These are phyloP conservation scores for Trachemys scripta DNA, from an alignment of 2,113 vertebrate species.

Conservation along the genomic window DNA sequence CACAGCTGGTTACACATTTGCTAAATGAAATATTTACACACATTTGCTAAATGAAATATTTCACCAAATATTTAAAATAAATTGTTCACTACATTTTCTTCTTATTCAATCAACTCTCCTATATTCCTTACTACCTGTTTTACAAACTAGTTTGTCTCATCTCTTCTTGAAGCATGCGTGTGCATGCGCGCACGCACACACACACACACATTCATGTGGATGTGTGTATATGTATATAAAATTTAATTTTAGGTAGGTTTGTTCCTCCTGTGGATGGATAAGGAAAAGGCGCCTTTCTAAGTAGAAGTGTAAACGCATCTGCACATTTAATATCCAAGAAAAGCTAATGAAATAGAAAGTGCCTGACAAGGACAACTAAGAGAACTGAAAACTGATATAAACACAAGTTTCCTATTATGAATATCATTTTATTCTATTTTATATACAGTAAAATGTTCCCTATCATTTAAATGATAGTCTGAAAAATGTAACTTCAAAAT, in stretches of 20 bases:
- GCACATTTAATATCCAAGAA: background rate
- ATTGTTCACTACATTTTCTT: background rate
- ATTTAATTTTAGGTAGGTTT: background rate
- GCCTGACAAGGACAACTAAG: background rate
- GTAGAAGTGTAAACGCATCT: background rate
- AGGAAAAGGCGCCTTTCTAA: background rate
- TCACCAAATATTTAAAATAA: background rate
- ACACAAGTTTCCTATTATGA: background rate
- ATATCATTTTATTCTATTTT: background rate
- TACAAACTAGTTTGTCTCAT: background rate
- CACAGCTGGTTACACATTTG: background rate
- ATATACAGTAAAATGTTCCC: background rate
- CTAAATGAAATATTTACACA: background rate
- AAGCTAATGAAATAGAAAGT: constrained; percentile 34
- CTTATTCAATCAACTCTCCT: background rate
- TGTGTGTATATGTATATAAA: no score
- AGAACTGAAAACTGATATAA: constrained; percentile 22
- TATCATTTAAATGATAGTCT: background rate
- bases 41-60: background rate
- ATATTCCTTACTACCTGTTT: background rate
- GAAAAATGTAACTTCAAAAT: constrained; percentile 44
- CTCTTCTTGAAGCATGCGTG: accelerated
- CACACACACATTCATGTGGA: no score
- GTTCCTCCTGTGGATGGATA: background rate
- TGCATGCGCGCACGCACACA: accelerated